These are phyloP conservation scores for Onychomys leucogaster DNA, from an alignment of 2,797 vertebrate species.

Conservation along the genomic window DNA sequence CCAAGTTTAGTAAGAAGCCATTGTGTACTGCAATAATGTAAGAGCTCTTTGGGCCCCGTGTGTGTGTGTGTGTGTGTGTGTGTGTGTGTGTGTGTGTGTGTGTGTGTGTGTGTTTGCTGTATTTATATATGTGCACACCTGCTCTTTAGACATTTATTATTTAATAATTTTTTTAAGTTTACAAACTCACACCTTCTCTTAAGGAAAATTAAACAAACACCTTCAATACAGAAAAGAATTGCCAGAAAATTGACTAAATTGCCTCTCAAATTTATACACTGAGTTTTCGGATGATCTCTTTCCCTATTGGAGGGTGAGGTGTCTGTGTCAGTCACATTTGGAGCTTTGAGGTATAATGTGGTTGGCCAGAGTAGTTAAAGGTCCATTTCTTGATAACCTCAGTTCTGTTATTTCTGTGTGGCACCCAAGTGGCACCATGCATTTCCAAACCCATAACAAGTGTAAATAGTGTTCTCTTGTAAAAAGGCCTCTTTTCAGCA, in stretches of 20 bases:
- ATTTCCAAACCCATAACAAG: conserved; percentile 73
- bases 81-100: not conserved
- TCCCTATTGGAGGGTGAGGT: conserved; percentile 32
- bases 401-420: conserved; percentile 39
- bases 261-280: conserved; percentile 50
- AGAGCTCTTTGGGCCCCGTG: not conserved
- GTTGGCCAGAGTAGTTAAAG: not conserved
- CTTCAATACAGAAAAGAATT: conserved; percentile 35
- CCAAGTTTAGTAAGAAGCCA: conserved; percentile 40
- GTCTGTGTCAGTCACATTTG: not conserved
- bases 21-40: not conserved
- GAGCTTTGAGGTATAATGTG: conserved; percentile 6
- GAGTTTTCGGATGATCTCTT: conserved; percentile 51
- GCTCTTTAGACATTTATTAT: not conserved
- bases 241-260: conserved; percentile 37
- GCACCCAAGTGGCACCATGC: conserved; percentile 65
- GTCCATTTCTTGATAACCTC: conserved; percentile 40
- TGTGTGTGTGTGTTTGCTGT: not conserved
- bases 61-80: not conserved
- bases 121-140: not conserved
- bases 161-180: not conserved
- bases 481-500: conserved; percentile 80
- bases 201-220: conserved; percentile 26
- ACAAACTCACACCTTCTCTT: not conserved
- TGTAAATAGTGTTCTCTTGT: conserved; percentile 81